A percentile compares a stretch with the other conserved stretches of the same genome.
These are phyloP conservation scores for Cryptocheilus praepositus DNA, from an alignment of 2,888 invertebrate species.

Conservation along the genomic window DNA sequence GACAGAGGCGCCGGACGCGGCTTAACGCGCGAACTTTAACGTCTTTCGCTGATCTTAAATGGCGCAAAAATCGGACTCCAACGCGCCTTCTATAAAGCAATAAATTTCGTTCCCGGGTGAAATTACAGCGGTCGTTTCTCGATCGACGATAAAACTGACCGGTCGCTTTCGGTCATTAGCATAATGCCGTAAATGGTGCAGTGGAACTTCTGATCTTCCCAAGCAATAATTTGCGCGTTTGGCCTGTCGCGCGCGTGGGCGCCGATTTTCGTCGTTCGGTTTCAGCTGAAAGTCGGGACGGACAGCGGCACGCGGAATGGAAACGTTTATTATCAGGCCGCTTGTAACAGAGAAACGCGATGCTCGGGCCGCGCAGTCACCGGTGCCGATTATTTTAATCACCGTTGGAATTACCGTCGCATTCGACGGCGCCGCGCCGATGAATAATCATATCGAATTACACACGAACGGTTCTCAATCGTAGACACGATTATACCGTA, in stretches of 20 bases:
- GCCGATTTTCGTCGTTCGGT: no score
- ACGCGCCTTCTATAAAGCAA: conserved; percentile 23
- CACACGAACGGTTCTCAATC: conserved; percentile 59
- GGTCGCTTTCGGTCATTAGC: conserved; percentile 40
- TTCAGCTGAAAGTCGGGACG: no score
- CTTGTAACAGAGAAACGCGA: conserved; percentile 46
- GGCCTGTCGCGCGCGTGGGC: conserved; percentile 14
- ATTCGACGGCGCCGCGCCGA: conserved; percentile 55
- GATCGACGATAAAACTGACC: conserved; percentile 37
- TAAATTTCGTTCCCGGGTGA: conserved; percentile 30
- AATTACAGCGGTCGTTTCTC: conserved; percentile 29
- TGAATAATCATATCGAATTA: conserved; percentile 65
- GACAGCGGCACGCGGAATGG: conserved; percentile 28
- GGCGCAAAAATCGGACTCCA: conserved; percentile 26
- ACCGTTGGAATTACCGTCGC: conserved; percentile 56
- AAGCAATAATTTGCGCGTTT: conserved; percentile 38
- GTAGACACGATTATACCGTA: conserved; percentile 59
- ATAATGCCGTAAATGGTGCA: conserved; percentile 34
- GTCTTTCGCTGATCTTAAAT: no score
- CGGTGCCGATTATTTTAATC: conserved; percentile 61
- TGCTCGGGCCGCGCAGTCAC: conserved; percentile 40
- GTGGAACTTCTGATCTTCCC: background rate
- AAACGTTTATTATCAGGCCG: conserved; percentile 49
- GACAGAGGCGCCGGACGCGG: no score
- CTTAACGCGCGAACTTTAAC: no score